A percentile compares a stretch with the other conserved stretches of the same genome.
Evolutionary conservation across 2,797 vertebrate genomes (phyloP).

Genomic region (Hoplostethus atlanticus): DNA sequence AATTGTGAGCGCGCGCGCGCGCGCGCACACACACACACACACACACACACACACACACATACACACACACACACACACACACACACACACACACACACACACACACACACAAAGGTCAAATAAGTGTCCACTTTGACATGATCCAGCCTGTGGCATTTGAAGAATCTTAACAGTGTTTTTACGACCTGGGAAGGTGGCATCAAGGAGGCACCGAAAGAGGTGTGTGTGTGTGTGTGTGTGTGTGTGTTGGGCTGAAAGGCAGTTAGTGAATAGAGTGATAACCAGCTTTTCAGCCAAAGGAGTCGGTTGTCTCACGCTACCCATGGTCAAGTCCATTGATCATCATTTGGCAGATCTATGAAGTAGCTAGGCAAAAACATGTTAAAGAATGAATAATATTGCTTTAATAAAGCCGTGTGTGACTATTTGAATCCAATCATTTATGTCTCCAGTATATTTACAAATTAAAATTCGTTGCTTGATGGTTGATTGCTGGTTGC

Average conservation of each 20-base stretch:
- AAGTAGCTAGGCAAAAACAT: background rate
- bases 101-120: slow-evolving; percentile 21
- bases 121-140: slow-evolving; percentile 22
- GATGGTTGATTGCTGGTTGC: too few species aligned
- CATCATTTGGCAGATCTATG: background rate
- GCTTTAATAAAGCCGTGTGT: background rate
- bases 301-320: background rate
- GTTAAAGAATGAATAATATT: background rate
- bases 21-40: background rate
- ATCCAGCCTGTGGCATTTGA: slow-evolving; percentile 55
- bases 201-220: slow-evolving; percentile 44
- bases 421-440: background rate
- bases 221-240: slow-evolving; percentile 15
- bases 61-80: slow-evolving; percentile 5
- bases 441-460: background rate
- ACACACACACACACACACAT: slow-evolving; percentile 13
- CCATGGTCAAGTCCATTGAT: slow-evolving; percentile 33
- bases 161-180: slow-evolving; percentile 72
- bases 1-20: too few species aligned
- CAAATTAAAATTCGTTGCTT: too few species aligned
- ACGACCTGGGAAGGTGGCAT: slow-evolving; percentile 52
- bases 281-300: background rate
- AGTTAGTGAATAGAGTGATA: slow-evolving; percentile 16
- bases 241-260: background rate
- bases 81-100: slow-evolving; percentile 3